A percentile compares a stretch with the other conserved stretches of the same genome.
Evolutionary conservation across 2,797 vertebrate genomes (phyloP).

Genomic region (Micropoecilia bifurca): DNA sequence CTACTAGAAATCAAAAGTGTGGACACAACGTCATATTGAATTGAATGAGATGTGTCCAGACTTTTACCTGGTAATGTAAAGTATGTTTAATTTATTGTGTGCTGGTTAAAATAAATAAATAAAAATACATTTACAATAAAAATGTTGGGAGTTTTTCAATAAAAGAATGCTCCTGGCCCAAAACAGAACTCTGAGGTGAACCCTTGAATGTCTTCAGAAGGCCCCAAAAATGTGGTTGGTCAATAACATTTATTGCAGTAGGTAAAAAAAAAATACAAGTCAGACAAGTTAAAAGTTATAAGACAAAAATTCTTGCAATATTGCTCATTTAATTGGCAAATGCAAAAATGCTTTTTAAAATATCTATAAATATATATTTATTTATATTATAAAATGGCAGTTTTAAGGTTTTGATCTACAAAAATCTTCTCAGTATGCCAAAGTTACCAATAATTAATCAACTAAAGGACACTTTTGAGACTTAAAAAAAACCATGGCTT

Average conservation of each 20-base stretch:
- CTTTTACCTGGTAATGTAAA: not conserved
- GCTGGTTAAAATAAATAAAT: not conserved
- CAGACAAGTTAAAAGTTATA: slow-evolving; percentile 1
- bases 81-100: not conserved
- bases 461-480: not conserved
- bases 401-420: not conserved
- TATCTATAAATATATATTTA: no score
- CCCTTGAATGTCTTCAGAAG: not conserved
- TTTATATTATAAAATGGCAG: not conserved
- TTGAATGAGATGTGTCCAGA: not conserved
- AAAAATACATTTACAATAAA: not conserved
- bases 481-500: not conserved
- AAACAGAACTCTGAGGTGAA: no score
- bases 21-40: not conserved
- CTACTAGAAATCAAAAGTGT: not conserved
- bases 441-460: not conserved
- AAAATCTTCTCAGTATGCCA: not conserved
- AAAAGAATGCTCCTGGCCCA: no score
- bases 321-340: not conserved
- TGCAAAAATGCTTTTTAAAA: no score
- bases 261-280: no score
- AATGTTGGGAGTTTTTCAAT: no score
- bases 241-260: not conserved
- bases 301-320: not conserved
- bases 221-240: not conserved